phyloP scores from a whole-genome alignment of 2,113 vertebrate species.

The Prolemur simus region DNA sequence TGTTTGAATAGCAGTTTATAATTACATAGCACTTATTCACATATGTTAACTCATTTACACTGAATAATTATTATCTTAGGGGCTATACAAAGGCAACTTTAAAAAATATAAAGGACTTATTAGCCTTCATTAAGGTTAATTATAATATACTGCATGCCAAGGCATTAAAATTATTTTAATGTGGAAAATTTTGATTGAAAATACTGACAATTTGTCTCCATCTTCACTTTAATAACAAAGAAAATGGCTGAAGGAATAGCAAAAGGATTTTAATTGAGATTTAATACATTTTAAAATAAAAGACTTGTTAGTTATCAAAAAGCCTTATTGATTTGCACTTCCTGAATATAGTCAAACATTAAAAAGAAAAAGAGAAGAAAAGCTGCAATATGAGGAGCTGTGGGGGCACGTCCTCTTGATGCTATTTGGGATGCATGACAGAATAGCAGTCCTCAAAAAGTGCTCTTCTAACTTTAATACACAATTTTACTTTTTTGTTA shows the following conservation, averaged over 20 bases:
- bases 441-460: not conserved
- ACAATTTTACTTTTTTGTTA: not conserved
- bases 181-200: not conserved
- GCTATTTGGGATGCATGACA: not conserved
- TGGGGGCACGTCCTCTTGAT: not conserved
- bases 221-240: not conserved
- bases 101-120: constrained; percentile 9
- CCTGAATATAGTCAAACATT: not conserved
- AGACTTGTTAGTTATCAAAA: not conserved
- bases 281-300: constrained; percentile 47
- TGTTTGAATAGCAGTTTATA: constrained; percentile 30
- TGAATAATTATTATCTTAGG: constrained; percentile 48
- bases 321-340: not conserved
- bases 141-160: not conserved
- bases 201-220: not conserved
- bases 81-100: not conserved
- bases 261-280: constrained; percentile 8
- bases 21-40: constrained; percentile 3
- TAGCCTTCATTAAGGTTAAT: not conserved
- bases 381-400: not conserved
- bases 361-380: not conserved
- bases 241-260: not conserved
- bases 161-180: not conserved
- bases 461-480: not conserved
- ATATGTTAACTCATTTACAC: constrained; percentile 8